These are phyloP conservation scores for Drosophila triauraria DNA, from an alignment of 1,140 invertebrate genomes.

Conservation along the genomic window DNA sequence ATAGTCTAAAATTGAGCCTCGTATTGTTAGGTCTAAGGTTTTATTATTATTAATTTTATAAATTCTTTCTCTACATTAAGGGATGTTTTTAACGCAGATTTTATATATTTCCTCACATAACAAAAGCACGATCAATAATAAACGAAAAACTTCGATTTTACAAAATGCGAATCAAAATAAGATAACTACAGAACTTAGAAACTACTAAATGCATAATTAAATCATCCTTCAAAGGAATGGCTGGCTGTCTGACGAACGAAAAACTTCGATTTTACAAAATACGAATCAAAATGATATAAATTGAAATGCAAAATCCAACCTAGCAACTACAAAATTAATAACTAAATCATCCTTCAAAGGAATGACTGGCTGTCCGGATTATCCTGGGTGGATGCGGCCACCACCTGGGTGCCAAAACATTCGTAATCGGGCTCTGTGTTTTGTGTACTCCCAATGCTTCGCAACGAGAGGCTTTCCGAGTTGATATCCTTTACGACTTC, in stretches of 20 bases:
- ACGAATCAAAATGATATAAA: background rate
- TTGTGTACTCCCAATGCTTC: background rate
- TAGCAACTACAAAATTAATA: too few relatives aligned
- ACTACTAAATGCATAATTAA: too few relatives aligned
- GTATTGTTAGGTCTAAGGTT: conserved; percentile 25
- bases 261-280: conserved; percentile 15
- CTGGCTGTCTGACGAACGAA: background rate
- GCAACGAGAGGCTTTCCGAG: conserved; percentile 39
- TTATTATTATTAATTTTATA: conserved; percentile 33
- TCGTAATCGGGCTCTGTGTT: conserved; percentile 37
- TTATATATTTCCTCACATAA: conserved; percentile 43
- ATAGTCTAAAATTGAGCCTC: conserved; percentile 26
- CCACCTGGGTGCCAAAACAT: conserved; percentile 49
- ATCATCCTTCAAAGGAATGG: too few relatives aligned
- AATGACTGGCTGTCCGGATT: background rate
- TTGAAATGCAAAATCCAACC: too few relatives aligned
- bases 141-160: conserved; percentile 23
- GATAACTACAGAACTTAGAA: too few relatives aligned
- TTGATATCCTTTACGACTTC: conserved; percentile 4
- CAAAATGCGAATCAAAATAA: background rate
- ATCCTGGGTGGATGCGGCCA: conserved; percentile 50
- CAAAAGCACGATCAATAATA: conserved; percentile 28
- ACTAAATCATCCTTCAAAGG: background rate
- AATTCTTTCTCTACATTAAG: conserved; percentile 21
- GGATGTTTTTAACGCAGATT: conserved; percentile 58